Evolutionary conservation across 1,140 invertebrate species (phyloP), one percentile per base, ranked within the genome.

Genomic region (Prorops nasuta): DNA sequence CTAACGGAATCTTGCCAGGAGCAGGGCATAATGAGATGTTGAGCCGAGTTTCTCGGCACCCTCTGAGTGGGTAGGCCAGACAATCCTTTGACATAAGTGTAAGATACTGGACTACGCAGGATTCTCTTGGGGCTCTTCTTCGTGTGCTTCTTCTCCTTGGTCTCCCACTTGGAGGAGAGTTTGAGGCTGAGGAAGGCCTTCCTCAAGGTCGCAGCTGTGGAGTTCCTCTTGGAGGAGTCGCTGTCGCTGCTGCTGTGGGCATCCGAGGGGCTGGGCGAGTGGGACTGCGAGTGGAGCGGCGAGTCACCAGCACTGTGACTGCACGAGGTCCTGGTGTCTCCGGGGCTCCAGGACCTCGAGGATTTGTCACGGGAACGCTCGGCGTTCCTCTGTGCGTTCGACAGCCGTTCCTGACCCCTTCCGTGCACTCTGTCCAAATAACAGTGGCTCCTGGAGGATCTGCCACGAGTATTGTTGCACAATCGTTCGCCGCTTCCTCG

Each of bases 51-150:
- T 38, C 83, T 79, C 0, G 88, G 87, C 3, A 90, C 86, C 60
- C 88, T 79, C 64, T 89, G 87, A 1, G 88, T 90, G 1, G 88
- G 88, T 14, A 91, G 71, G 1, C 89, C 89, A 2, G 88, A 90
- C 38, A 89, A 78, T 32, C 89, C 89, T 49, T 83, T 82, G 1
- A 90, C 83, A 66, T 91, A 91, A 2, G 85, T 89, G 67, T 91
- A 90, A 0, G 86, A 83, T 0, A 89, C 83, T 0, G 88, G 88
- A 17, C 86, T 81, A 17, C 89, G 74, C 2, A 90, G 75, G 28
- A 90, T 90, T 34, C 83, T 79, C 58, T 86, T 86, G 0, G 83
- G 84, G 39, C 83, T 84, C 57, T 87, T 76, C 46, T 75, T 76
- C n/a, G 51, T 51, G 42, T 65, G 60, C 42, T 69, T 71, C 54